Percentiles rank a stretch among this genome's conserved stretches.
phyloP scores from a whole-genome alignment of 2,113 vertebrate genomes.

The Syngnathoides biaculeatus region DNA sequence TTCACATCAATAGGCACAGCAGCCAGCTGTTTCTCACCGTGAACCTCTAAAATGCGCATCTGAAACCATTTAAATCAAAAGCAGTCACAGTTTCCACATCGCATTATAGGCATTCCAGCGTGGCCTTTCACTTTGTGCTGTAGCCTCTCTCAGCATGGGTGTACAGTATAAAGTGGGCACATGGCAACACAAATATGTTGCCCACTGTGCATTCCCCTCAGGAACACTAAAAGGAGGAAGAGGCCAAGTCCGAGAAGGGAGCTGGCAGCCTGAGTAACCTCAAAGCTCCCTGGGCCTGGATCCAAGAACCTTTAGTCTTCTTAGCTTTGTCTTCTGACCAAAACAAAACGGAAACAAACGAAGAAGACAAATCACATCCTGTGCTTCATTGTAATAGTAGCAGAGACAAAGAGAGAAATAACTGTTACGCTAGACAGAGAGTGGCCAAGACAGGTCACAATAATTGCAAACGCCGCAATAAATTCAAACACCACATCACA shows the following conservation, averaged over 20 bases:
- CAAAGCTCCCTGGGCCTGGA: slow-evolving; percentile 51
- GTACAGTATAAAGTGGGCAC: slow-evolving; percentile 62
- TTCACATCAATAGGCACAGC: slow-evolving; percentile 63
- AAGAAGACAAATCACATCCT: slow-evolving; percentile 37
- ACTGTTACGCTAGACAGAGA: slow-evolving; percentile 12
- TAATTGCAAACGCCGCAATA: no score
- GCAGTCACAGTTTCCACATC: slow-evolving; percentile 77
- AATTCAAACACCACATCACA: no score
- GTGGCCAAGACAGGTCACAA: no score
- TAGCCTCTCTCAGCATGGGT: slow-evolving; percentile 58
- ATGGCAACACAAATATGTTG: slow-evolving; percentile 63
- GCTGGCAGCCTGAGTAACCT: slow-evolving; percentile 30
- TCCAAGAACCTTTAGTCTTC: slow-evolving; percentile 49
- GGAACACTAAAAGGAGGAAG: slow-evolving; percentile 44
- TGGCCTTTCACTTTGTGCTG: slow-evolving; percentile 60
- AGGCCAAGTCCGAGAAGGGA: background rate
- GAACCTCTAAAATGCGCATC: slow-evolving; percentile 68
- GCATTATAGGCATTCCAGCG: slow-evolving; percentile 73
- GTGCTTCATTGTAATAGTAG: slow-evolving; percentile 48
- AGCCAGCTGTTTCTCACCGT: slow-evolving; percentile 71
- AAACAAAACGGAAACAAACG: slow-evolving; percentile 36
- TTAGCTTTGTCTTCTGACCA: slow-evolving; percentile 58
- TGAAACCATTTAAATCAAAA: slow-evolving; percentile 78
- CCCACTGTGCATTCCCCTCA: slow-evolving; percentile 46
- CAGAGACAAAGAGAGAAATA: slow-evolving; percentile 46